phyloP scores from a whole-genome alignment of 2,797 vertebrate species.

The Semotilus atromaculatus region DNA sequence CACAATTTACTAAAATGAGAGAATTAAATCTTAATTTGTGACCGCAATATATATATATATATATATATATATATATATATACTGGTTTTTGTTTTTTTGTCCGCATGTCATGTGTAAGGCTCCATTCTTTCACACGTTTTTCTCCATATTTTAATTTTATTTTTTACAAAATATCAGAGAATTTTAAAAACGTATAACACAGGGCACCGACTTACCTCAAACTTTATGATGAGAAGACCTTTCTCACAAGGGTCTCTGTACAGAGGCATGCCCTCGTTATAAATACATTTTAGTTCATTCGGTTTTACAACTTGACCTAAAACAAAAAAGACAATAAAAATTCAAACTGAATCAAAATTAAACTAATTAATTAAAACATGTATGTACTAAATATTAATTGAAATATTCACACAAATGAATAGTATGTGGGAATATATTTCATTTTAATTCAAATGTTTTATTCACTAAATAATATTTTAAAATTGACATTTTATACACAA shows the following conservation, averaged over 20 bases:
- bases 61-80: too few relatives aligned
- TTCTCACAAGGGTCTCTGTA: conserved; percentile 87
- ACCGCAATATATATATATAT: not conserved
- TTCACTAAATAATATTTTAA: not conserved
- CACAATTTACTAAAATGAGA: not conserved
- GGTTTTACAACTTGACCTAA: conserved; percentile 91
- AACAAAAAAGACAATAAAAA: conserved; percentile 5
- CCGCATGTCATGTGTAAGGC: not conserved
- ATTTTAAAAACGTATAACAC: not conserved
- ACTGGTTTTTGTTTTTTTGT: too few relatives aligned
- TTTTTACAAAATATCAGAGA: not conserved
- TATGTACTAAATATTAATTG: not conserved
- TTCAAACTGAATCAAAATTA: too few relatives aligned
- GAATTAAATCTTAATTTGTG: not conserved
- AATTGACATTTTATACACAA: not conserved
- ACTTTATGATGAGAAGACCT: conserved; percentile 88
- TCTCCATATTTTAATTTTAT: not conserved
- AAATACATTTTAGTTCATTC: conserved; percentile 83
- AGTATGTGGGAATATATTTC: not conserved
- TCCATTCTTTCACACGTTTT: not conserved
- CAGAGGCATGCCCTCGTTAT: conserved; percentile 91
- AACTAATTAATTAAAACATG: not conserved
- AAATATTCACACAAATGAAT: not conserved
- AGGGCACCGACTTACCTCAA: conserved; percentile 79
- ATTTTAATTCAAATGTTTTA: not conserved